Conservation (phyloP, 2,888 invertebrate genomes). For the Phyto melanocephala region DNA sequence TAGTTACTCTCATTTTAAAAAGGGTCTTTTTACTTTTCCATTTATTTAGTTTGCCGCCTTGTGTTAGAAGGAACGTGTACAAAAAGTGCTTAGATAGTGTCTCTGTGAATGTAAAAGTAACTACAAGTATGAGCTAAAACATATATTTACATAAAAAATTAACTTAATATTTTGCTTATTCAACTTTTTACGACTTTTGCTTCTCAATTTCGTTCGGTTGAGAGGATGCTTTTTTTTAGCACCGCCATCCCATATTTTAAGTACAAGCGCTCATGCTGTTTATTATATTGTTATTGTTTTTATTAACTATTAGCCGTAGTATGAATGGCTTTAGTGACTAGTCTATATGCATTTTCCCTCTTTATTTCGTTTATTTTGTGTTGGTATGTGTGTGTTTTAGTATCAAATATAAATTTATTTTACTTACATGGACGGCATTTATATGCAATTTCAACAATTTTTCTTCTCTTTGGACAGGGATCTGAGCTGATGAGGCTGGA, state of each 20-base stretch:
- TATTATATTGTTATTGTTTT: neutral
- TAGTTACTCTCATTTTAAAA: slow-evolving; percentile 1
- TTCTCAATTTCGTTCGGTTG: neutral
- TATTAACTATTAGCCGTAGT: neutral
- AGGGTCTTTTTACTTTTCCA: slow-evolving; percentile 1
- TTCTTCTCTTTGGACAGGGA: slow-evolving; percentile 94
- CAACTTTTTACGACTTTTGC: slow-evolving; percentile 40
- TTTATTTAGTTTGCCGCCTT: neutral
- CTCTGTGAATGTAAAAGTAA: neutral
- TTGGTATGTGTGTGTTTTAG: neutral
- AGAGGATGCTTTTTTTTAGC: neutral
- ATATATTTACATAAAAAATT: slow-evolving; percentile 41
- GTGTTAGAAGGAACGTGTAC: neutral
- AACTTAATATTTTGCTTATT: slow-evolving; percentile 38
- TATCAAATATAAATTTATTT: slow-evolving; percentile 12
- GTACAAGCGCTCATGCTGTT: neutral
- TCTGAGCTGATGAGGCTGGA: slow-evolving; percentile 79
- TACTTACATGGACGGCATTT: slow-evolving; percentile 98
- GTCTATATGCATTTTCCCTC: neutral
- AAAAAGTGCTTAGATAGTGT: neutral
- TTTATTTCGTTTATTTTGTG: neutral
- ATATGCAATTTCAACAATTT: slow-evolving; percentile 97
- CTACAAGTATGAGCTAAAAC: no score
- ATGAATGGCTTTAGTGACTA: neutral
- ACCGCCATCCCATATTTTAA: neutral